A percentile compares a stretch with the other conserved stretches of the same genome.
Evolutionary conservation across 2,888 invertebrate genomes (phyloP).

Genomic region (Caenorhabditis sp.): DNA sequence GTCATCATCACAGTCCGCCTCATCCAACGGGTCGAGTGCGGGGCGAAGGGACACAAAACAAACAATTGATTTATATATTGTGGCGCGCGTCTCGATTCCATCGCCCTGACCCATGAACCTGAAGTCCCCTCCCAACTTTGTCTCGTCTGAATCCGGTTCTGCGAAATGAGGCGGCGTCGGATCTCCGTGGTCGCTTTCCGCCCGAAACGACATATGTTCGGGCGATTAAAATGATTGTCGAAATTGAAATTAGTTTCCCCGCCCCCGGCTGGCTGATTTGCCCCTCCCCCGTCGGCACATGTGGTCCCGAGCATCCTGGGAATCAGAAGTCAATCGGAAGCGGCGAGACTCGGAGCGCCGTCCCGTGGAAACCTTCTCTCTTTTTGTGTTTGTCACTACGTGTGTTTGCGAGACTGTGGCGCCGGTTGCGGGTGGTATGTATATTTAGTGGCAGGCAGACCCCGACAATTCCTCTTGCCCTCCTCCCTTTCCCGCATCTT

Average conservation of each 20-base stretch:
- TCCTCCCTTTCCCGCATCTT: not conserved
- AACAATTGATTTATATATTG: slow-evolving; percentile 45
- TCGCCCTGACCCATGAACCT: slow-evolving; percentile 11
- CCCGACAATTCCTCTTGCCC: slow-evolving; percentile 34
- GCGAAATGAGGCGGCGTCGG: slow-evolving; percentile 18
- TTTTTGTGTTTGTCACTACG: slow-evolving; percentile 39
- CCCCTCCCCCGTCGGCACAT: slow-evolving; percentile 17
- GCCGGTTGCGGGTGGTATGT: slow-evolving; percentile 35
- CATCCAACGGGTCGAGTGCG: slow-evolving; percentile 31
- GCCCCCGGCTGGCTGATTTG: slow-evolving; percentile 11
- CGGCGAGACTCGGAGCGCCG: too few species aligned
- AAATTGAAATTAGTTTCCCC: slow-evolving; percentile 7
- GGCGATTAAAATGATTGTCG: slow-evolving; percentile 41
- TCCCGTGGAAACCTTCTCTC: too few species aligned
- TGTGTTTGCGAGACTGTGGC: too few species aligned
- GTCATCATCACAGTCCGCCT: slow-evolving; percentile 11
- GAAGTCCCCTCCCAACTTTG: not conserved
- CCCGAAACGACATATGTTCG: slow-evolving; percentile 30
- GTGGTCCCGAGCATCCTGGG: slow-evolving; percentile 8
- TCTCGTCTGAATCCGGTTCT: slow-evolving; percentile 4
- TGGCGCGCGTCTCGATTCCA: slow-evolving; percentile 22
- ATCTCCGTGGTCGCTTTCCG: slow-evolving; percentile 3
- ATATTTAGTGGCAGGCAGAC: slow-evolving; percentile 45
- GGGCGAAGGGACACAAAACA: slow-evolving; percentile 38
- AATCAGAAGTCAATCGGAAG: too few species aligned